phyloP scores from a whole-genome alignment of 2,113 vertebrate species.

The Poeciliopsis occidentalis region DNA sequence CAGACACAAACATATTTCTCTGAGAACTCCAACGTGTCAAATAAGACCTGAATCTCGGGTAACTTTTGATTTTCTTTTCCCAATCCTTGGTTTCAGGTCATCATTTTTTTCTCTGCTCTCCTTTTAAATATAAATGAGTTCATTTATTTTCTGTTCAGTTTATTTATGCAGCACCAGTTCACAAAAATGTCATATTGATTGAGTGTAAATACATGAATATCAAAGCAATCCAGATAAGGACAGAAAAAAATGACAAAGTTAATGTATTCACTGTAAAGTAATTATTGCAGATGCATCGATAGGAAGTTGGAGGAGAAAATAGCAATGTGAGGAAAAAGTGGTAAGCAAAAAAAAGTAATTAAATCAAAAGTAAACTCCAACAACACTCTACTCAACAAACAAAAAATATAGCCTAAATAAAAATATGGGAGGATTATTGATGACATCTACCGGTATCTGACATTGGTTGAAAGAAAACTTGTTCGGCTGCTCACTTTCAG shows the following conservation, averaged over 20 bases:
- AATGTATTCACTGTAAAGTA: background rate
- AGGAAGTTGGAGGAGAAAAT: background rate
- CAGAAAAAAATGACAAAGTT: background rate
- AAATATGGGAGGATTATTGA: background rate
- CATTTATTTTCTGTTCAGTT: background rate
- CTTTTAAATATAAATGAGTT: slow-evolving; percentile 27
- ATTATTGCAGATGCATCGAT: background rate
- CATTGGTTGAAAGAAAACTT: background rate
- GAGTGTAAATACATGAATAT: background rate
- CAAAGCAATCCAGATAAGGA: background rate
- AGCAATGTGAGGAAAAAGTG: background rate
- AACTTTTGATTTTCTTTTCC: slow-evolving; percentile 42
- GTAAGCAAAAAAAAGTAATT: background rate
- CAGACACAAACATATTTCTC: slow-evolving; percentile 41
- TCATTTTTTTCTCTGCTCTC: slow-evolving; percentile 17
- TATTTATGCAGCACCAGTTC: no score
- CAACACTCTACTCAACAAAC: background rate
- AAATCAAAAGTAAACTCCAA: background rate
- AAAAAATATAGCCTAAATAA: background rate
- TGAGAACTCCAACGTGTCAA: slow-evolving; percentile 21
- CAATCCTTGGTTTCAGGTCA: slow-evolving; percentile 2
- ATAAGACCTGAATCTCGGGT: slow-evolving; percentile 42
- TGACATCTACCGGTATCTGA: background rate
- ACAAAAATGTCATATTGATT: background rate
- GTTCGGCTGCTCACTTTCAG: background rate